Percentiles rank a stretch among this genome's conserved stretches.
phyloP scores from a whole-genome alignment of 2,113 vertebrate genomes.

The Galemys pyrenaicus region DNA sequence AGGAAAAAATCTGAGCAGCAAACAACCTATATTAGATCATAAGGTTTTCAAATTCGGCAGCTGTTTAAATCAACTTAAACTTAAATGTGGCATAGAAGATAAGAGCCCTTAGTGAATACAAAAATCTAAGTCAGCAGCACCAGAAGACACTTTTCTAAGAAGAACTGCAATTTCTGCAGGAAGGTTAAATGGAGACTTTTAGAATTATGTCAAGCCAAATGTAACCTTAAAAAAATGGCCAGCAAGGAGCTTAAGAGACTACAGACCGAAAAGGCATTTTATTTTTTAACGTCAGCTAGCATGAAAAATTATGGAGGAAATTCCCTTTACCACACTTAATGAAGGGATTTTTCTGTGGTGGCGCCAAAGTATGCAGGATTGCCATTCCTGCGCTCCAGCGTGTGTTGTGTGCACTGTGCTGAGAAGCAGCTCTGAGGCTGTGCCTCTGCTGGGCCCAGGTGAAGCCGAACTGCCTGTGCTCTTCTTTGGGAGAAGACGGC shows the following conservation, averaged over 20 bases:
- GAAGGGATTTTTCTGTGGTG: slow-evolving; percentile 7
- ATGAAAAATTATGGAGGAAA: slow-evolving; percentile 47
- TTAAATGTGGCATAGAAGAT: slow-evolving; percentile 17
- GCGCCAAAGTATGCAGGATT: not conserved
- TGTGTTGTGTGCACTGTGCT: not conserved
- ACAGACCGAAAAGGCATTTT: not conserved
- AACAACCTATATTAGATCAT: not conserved
- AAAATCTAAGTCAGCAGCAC: slow-evolving; percentile 1
- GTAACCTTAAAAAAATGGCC: not conserved
- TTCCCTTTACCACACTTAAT: slow-evolving; percentile 10
- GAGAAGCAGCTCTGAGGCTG: not conserved
- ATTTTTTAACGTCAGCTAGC: not conserved
- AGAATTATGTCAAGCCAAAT: slow-evolving; percentile 45
- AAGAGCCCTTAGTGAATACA: slow-evolving; percentile 34
- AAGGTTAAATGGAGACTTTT: slow-evolving; percentile 40
- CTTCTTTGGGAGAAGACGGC: not conserved
- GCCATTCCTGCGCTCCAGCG: too few relatives aligned
- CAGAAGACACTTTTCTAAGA: not conserved
- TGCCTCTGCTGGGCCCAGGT: slow-evolving; percentile 18
- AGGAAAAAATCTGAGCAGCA: not conserved
- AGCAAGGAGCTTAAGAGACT: slow-evolving; percentile 30
- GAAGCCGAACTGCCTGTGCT: not conserved
- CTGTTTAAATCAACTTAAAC: slow-evolving; percentile 43
- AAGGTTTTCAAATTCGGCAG: slow-evolving; percentile 9
- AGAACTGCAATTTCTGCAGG: not conserved